phyloP scores from a whole-genome alignment of 2,113 vertebrate genomes.

The Heterotis niloticus region DNA sequence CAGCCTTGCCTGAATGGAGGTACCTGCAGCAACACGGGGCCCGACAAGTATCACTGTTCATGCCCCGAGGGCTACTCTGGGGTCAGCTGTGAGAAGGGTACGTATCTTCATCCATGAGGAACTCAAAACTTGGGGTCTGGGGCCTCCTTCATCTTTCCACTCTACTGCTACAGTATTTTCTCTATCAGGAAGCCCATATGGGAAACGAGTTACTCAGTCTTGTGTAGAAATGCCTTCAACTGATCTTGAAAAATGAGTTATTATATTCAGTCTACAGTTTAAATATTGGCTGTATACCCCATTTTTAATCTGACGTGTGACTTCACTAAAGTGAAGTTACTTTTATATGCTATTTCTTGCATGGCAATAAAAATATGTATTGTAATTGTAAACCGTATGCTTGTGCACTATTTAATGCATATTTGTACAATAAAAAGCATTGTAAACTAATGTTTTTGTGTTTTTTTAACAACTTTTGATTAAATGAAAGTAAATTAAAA shows the following conservation, averaged over 20 bases:
- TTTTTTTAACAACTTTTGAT: neutral
- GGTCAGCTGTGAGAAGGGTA: conserved; percentile 91
- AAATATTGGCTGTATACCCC: neutral
- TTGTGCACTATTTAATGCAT: conserved; percentile 7
- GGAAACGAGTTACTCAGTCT: neutral
- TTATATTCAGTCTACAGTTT: neutral
- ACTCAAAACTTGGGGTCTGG: too few species aligned
- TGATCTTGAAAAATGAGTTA: neutral
- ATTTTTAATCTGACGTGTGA: neutral
- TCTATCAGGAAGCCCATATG: neutral
- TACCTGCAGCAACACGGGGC: conserved; percentile 94
- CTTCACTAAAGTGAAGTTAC: neutral
- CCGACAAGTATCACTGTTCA: conserved; percentile 95
- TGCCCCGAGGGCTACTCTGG: conserved; percentile 94
- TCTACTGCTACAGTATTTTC: neutral
- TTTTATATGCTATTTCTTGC: neutral
- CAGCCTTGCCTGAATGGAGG: conserved; percentile 90
- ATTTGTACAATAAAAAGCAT: conserved; percentile 19
- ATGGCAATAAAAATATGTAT: conserved; percentile 1
- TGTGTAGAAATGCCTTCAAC: neutral
- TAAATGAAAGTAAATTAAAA: neutral
- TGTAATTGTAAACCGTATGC: neutral
- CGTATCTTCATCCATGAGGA: conserved; percentile 37
- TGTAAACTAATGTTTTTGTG: conserved; percentile 13
- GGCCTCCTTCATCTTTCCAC: too few species aligned